Evolutionary conservation across 2,797 vertebrate genomes (phyloP), one percentile per base, ranked within the genome.

Genomic region (Denticeps clupeoides): DNA sequence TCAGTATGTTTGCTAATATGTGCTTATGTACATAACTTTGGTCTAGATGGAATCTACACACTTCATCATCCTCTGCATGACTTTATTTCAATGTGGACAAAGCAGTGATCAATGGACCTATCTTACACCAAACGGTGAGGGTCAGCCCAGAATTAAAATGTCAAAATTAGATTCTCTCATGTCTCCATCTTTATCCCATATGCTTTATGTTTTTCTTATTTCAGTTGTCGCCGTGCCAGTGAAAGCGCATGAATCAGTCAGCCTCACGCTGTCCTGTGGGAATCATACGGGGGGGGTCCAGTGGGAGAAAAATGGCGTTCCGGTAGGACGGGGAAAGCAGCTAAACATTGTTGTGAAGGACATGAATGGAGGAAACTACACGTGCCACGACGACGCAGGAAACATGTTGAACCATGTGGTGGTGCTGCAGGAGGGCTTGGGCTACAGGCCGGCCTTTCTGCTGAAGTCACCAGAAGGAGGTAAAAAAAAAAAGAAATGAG

Each of bases 361-460:
- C 21, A 62, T 73, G 67, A 21, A 54, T 0, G 84, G 74, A 22
- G 82, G 81, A 24, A 83, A 83, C 66, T 86, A 65, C 70, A 76
- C 65, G 1, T 86, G 84, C 58, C 79, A 84, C 67, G 7, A 51
- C 3, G 6, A 49, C 1, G 15, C 48, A 0, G 69, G 75, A 56
- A 53, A 61, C 1, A 58, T 80, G 55, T 68, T 84, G 12, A 84
- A 82, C 65, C 69, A 85, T 73, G 83, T 82, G 0, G 1, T 77
- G 48, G 51, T 86, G 49, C 53, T 85, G 59, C 51, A 81, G 46
- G 74, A 72, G 24, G 53, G 28, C 12, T 23, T 58, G 13, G 33
- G 52, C 52, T 44, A 62, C 50, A 7, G 42, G 24, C 40, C 54
- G 53, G 49, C 65, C 66, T 68, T 47, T 62, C 55, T 65, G 16